phyloP scores from a whole-genome alignment of 1,140 invertebrate species.

The Diachasma alloeum region DNA sequence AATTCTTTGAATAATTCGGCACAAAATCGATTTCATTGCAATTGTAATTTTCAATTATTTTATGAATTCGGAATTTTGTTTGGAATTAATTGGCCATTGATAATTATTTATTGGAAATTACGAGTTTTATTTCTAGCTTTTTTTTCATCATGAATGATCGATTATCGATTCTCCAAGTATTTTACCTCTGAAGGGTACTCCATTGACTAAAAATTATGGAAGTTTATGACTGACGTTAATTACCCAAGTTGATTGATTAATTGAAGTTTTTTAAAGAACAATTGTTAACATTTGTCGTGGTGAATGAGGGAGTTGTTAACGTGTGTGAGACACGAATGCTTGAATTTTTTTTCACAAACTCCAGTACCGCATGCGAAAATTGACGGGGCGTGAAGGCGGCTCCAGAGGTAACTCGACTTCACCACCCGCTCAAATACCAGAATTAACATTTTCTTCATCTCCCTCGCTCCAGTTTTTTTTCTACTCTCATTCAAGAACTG shows the following conservation, averaged over 20 bases:
- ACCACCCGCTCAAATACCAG: not conserved
- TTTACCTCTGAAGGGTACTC: no score
- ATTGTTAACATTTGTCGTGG: not conserved
- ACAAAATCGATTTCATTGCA: no score
- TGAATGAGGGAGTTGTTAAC: not conserved
- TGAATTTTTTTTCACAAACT: constrained; percentile 6
- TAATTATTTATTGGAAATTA: no score
- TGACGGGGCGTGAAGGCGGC: constrained; percentile 10
- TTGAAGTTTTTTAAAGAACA: not conserved
- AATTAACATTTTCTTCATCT: constrained; percentile 21
- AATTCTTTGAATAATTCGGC: not conserved
- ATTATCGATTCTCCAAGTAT: no score
- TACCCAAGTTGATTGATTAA: not conserved
- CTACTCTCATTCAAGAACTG: not conserved
- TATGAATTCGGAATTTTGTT: not conserved
- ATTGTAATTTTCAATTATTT: no score
- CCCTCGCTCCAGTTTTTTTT: not conserved
- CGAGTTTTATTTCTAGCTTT: no score
- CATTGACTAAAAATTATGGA: no score
- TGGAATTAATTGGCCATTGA: no score
- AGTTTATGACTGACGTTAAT: no score
- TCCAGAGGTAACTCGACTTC: constrained; percentile 2
- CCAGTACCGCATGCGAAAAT: not conserved
- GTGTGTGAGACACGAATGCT: not conserved
- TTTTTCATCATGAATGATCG: no score